Evolutionary conservation across 1,140 invertebrate species (phyloP).

Genomic region (Muscidifurax raptorellus): DNA sequence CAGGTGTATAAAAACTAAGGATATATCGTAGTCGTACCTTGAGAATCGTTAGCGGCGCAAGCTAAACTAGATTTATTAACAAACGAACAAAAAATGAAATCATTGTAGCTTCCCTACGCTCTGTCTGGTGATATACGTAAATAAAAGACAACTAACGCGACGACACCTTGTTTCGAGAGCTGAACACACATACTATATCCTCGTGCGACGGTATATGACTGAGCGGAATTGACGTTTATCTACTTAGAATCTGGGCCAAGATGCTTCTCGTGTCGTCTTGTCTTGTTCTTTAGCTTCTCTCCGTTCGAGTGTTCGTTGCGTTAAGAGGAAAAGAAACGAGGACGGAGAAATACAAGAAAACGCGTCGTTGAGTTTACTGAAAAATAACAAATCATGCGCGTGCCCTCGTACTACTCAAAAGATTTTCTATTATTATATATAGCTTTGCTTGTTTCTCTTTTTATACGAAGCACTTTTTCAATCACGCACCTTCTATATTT

Average conservation of each 20-base stretch:
- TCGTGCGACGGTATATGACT: background rate
- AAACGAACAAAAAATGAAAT: background rate
- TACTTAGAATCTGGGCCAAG: background rate
- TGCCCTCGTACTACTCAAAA: background rate
- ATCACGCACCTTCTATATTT: background rate
- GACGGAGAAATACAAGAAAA: background rate
- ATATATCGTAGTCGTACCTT: background rate
- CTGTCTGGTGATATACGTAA: slow-evolving; percentile 3
- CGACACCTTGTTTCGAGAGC: background rate
- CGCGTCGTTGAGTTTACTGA: background rate
- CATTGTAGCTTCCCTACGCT: background rate
- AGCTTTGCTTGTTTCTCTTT: slow-evolving; percentile 16
- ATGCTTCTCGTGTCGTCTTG: slow-evolving; percentile 7
- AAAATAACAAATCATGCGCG: background rate
- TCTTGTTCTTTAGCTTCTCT: background rate
- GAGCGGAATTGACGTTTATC: slow-evolving; percentile 22
- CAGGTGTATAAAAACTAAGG: background rate
- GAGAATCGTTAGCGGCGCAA: background rate
- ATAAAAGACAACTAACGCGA: background rate
- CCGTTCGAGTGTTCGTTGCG: background rate
- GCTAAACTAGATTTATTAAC: background rate
- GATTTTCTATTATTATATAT: background rate
- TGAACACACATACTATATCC: background rate
- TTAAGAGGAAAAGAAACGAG: background rate
- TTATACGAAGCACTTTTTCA: background rate